Conservation (phyloP, 2,797 vertebrate genomes). For the Pantherophis vulpinus region DNA sequence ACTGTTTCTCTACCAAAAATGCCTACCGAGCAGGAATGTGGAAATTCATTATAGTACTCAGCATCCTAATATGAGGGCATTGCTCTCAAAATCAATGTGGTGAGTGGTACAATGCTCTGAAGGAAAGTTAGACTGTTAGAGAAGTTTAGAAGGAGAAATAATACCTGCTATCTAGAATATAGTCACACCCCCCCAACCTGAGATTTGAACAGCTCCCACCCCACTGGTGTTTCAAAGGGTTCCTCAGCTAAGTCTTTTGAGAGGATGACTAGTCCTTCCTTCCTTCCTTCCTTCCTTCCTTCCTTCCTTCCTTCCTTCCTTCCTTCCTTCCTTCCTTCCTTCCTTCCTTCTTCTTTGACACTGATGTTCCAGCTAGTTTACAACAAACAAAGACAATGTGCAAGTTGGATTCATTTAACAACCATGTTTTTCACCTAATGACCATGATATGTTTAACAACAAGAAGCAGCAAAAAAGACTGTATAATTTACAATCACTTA, state of each 20-base stretch:
- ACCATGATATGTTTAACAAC: background rate
- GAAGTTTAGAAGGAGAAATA: background rate
- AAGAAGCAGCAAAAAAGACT: background rate
- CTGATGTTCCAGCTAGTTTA: background rate
- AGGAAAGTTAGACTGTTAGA: background rate
- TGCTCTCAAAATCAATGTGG: background rate
- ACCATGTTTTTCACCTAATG: background rate
- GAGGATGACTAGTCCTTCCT: background rate
- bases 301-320: no score
- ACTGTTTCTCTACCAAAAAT: background rate
- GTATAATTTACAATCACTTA: background rate
- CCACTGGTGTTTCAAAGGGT: background rate
- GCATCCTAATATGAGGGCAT: background rate
- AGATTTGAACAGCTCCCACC: background rate
- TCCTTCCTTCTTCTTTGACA: no score
- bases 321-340: no score
- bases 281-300: no score
- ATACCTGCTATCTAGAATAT: background rate
- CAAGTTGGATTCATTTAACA: background rate
- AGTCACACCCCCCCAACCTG: background rate
- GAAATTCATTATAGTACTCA: background rate
- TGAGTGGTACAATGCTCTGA: background rate
- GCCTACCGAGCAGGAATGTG: background rate
- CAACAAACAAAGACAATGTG: background rate
- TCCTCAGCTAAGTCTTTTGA: background rate